A percentile compares a stretch with the other conserved stretches of the same genome.
Evolutionary conservation across 2,797 vertebrate genomes (phyloP).

Genomic region (Meda fulgida): DNA sequence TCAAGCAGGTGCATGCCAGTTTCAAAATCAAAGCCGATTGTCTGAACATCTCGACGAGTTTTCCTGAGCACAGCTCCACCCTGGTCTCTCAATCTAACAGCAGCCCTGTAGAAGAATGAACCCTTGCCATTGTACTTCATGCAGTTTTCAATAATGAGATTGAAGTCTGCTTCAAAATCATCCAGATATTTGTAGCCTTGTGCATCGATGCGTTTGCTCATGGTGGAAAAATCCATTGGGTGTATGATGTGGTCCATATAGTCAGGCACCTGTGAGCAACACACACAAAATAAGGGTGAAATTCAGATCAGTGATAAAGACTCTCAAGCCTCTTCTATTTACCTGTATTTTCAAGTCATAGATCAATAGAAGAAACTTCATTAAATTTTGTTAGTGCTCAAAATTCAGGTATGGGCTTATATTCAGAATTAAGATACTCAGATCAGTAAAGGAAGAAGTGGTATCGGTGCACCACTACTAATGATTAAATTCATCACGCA

Average conservation of each 20-base stretch:
- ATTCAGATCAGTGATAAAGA: not conserved
- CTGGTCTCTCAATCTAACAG: constrained; percentile 91
- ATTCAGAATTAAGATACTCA: not conserved
- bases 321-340: not conserved
- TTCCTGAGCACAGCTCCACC: constrained; percentile 92
- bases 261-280: constrained; percentile 88
- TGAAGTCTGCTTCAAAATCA: constrained; percentile 94
- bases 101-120: constrained; percentile 94
- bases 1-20: constrained; percentile 90
- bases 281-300: not conserved
- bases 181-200: constrained; percentile 89
- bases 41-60: constrained; percentile 85
- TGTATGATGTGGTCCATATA: constrained; percentile 94
- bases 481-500: not conserved
- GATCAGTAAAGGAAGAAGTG: not conserved
- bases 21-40: constrained; percentile 87
- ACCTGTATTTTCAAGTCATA: not conserved
- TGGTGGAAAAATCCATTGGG: constrained; percentile 97
- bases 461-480: not conserved
- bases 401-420: not conserved
- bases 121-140: constrained; percentile 99
- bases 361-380: not conserved
- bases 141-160: constrained; percentile 94
- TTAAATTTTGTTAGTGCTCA: not conserved
- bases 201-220: constrained; percentile 87